phyloP scores from a whole-genome alignment of 2,797 vertebrate genomes.

The Takifugu ocellatus region DNA sequence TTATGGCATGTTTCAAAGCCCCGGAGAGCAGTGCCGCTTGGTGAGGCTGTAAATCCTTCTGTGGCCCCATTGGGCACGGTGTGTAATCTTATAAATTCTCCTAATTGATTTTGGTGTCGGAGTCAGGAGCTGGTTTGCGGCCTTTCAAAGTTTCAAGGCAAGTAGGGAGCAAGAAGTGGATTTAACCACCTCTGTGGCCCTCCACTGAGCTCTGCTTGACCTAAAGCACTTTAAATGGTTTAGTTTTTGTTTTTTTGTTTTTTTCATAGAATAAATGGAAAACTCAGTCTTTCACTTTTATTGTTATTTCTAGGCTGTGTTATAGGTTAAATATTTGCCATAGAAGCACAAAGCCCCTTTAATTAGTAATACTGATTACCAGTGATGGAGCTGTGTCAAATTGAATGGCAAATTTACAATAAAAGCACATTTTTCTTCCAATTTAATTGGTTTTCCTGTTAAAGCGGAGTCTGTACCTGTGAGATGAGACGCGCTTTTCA shows the following conservation, averaged over 20 bases:
- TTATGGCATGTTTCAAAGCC: neutral
- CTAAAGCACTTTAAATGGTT: neutral
- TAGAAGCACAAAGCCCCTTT: too few relatives aligned
- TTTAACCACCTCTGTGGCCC: neutral
- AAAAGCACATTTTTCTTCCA: slow-evolving; percentile 17
- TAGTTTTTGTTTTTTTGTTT: too few relatives aligned
- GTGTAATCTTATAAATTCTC: neutral
- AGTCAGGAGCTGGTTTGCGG: neutral
- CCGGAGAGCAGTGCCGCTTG: too few relatives aligned
- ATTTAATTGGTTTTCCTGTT: slow-evolving; percentile 18
- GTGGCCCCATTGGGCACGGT: neutral
- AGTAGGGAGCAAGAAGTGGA: too few relatives aligned
- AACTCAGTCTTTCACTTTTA: too few relatives aligned
- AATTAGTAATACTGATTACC: too few relatives aligned
- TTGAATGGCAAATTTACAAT: neutral
- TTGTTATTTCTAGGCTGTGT: too few relatives aligned
- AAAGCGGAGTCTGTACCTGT: slow-evolving; percentile 23
- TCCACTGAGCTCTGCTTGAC: neutral
- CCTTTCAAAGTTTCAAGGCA: neutral
- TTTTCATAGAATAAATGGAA: too few relatives aligned
- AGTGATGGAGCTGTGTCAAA: neutral
- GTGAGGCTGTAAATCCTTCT: neutral
- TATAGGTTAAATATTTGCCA: too few relatives aligned
- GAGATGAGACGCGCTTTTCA: slow-evolving; percentile 55
- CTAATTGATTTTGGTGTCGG: slow-evolving; percentile 1